These are phyloP conservation scores for Tenualosa ilisha DNA, from an alignment of 2,797 vertebrate genomes.

Conservation along the genomic window DNA sequence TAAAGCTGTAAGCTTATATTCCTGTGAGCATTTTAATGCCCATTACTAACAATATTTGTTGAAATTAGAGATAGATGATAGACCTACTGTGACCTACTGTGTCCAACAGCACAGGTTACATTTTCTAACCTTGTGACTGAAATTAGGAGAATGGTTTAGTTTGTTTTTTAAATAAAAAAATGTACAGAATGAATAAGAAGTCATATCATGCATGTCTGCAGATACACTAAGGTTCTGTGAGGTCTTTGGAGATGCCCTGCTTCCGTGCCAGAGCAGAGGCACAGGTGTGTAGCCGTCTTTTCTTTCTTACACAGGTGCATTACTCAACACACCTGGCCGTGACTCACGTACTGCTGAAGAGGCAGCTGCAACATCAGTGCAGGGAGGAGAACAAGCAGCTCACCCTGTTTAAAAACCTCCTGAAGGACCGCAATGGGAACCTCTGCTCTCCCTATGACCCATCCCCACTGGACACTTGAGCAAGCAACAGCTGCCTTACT, in stretches of 20 bases:
- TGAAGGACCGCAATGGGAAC: conserved; percentile 60
- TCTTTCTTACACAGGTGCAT: conserved; percentile 73
- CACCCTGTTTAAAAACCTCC: conserved; percentile 61
- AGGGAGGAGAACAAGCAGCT: conserved; percentile 55
- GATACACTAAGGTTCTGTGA: not conserved
- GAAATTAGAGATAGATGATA: conserved; percentile 26
- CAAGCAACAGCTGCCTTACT: not conserved
- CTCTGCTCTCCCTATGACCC: conserved; percentile 66
- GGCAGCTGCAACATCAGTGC: conserved; percentile 55
- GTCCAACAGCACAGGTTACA: conserved; percentile 47
- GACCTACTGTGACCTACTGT: conserved; percentile 28
- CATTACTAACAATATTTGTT: conserved; percentile 57
- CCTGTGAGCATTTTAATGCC: conserved; percentile 31
- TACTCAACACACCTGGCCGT: conserved; percentile 72
- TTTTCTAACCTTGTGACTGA: conserved; percentile 54
- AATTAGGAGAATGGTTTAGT: conserved; percentile 58
- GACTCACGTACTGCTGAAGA: conserved; percentile 67
- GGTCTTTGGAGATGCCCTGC: not conserved
- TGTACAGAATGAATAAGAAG: not conserved
- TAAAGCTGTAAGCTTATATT: conserved; percentile 46
- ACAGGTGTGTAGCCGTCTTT: conserved; percentile 43
- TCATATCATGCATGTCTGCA: not conserved
- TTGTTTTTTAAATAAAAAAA: conserved; percentile 51
- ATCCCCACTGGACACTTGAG: conserved; percentile 43
- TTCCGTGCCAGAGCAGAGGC: conserved; percentile 56